These are phyloP conservation scores for Drosophila nasuta DNA, from an alignment of 1,140 invertebrate genomes.

Conservation along the genomic window DNA sequence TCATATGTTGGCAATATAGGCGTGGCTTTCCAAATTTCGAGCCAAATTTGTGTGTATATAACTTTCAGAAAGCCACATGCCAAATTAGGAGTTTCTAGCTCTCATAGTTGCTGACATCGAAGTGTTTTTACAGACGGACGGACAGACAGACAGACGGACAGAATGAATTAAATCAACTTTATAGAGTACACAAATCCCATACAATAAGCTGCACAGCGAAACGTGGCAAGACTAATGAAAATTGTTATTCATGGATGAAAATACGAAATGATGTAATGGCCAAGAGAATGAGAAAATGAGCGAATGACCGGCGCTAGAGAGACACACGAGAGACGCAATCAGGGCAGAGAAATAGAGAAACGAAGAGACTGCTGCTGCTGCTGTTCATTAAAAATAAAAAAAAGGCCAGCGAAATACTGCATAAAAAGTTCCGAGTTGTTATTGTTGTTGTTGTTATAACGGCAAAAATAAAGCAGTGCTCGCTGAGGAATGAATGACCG, in stretches of 20 bases:
- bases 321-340: slow-evolving; percentile 2
- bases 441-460: slow-evolving; percentile 53
- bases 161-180: slow-evolving; percentile 10
- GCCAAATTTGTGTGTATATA: too few relatives aligned
- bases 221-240: slow-evolving; percentile 50
- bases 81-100: too few relatives aligned
- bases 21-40: too few relatives aligned
- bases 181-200: neutral
- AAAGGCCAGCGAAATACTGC: slow-evolving; percentile 21
- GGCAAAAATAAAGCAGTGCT: slow-evolving; percentile 63
- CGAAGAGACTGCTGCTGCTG: neutral
- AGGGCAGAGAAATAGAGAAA: too few relatives aligned
- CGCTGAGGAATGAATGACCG: slow-evolving; percentile 57
- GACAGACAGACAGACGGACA: slow-evolving; percentile 21
- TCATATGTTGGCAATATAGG: too few relatives aligned
- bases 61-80: too few relatives aligned
- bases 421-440: slow-evolving; percentile 38
- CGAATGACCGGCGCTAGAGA: neutral
- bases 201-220: neutral
- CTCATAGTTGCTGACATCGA: neutral
- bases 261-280: slow-evolving; percentile 78
- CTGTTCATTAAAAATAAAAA: slow-evolving; percentile 33
- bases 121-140: neutral
- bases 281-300: slow-evolving; percentile 22
- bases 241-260: slow-evolving; percentile 75